These are phyloP conservation scores for Ophion ellenae DNA, from an alignment of 2,888 invertebrate genomes.

Conservation along the genomic window DNA sequence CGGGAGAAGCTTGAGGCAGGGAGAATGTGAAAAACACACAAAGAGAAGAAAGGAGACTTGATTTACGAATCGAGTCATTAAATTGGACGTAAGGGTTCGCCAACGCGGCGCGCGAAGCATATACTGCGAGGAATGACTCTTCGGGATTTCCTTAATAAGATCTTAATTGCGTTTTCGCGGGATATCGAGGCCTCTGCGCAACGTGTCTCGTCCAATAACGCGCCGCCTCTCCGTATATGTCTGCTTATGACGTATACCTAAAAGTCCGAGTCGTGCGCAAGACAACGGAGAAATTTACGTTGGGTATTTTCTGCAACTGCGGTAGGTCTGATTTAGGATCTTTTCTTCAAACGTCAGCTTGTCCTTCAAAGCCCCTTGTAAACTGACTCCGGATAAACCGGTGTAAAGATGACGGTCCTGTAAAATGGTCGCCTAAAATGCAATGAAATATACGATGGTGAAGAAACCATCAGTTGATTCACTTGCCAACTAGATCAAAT, in stretches of 20 bases:
- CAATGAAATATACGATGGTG: too few relatives aligned
- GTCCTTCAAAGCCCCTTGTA: too few relatives aligned
- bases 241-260: conserved; percentile 2
- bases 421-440: too few relatives aligned
- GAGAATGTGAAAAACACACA: conserved; percentile 46
- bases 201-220: background rate
- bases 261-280: background rate
- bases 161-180: conserved; percentile 74
- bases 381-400: too few relatives aligned
- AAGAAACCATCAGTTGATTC: too few relatives aligned
- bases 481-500: too few relatives aligned
- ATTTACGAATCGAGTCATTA: conserved; percentile 79
- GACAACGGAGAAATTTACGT: too few relatives aligned
- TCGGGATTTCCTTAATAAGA: conserved; percentile 72
- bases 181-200: conserved; percentile 34
- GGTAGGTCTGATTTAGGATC: too few relatives aligned
- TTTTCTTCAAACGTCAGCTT: too few relatives aligned
- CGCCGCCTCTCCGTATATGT: background rate
- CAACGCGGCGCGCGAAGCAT: conserved; percentile 43
- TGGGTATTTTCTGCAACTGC: too few relatives aligned
- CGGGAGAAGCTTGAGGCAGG: conserved; percentile 54
- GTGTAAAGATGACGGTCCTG: too few relatives aligned
- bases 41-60: conserved; percentile 68
- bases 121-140: conserved; percentile 69
- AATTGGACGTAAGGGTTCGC: conserved; percentile 75